Base-by-base conservation (phyloP, 1,140 invertebrate genomes). In the Formica exsecta region DNA sequence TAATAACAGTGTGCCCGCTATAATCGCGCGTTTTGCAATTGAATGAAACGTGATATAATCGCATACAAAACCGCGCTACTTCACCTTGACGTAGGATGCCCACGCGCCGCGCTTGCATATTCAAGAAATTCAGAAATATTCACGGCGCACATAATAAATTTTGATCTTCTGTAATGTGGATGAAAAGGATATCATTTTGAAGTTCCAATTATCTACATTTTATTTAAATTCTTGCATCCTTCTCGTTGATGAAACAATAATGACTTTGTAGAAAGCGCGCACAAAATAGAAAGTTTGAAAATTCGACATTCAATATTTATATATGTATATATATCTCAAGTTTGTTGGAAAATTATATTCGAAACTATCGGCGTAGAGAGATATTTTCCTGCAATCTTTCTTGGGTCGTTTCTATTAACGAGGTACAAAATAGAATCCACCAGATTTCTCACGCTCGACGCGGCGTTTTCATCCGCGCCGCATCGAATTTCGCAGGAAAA, bases 51-150 rank as follows among this genome's bases (percentile, higher is more conserved):
- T 75, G 70, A 83, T 59, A 75, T 83, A 83, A 62, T 54, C 65
- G 59, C 51, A 61, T 48, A 68, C 29, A 51, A 77, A 85, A 87
- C 44, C 59, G 32, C 66, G n/a, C 77, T 57, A 74, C 73, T 76
- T 87, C 57, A 68, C 88, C 83, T 89, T 89, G 88, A 86, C 4
- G 16, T 51, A 51, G 13, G 29, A n/a, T 68, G 70, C 88, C 88
- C 71, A 89, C 86, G 83, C 76, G 32, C 11, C 86, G 76, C 76
- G 68, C n/a, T 66, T 66, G 77, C 68, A 73, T 81, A 89, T 86
- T 87, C 86, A 75, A 86, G 71, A 88, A 89, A 80, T 80, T 76
- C 61, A 70, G 65, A 87, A 87, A 87, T 32, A 32, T 65, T 86
- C 22, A 75, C 13, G 44, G 32, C 68, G 8, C 4, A 1, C 48